These are phyloP conservation scores for Myopa testacea DNA, from an alignment of 2,888 invertebrate genomes.

Conservation along the genomic window DNA sequence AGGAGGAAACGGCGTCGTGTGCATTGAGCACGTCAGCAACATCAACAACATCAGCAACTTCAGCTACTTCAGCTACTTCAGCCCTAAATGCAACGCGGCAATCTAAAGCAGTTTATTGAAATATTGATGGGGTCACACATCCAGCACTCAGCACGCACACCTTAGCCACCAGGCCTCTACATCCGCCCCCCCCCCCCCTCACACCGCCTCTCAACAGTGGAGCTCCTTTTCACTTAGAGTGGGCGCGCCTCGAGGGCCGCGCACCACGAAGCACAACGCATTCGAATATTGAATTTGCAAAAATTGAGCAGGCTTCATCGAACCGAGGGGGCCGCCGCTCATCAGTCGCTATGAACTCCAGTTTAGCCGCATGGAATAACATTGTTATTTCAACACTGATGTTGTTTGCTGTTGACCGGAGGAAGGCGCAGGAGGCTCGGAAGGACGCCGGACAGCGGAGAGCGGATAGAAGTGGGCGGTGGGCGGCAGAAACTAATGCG, in stretches of 20 bases:
- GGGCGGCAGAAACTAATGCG: too few relatives aligned
- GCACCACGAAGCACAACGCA: background rate
- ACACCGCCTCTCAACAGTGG: background rate
- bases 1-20: background rate
- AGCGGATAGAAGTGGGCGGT: too few relatives aligned
- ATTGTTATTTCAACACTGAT: too few relatives aligned
- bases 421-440: too few relatives aligned
- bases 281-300: background rate
- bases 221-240: background rate
- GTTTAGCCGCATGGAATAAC: too few relatives aligned
- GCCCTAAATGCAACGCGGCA: background rate
- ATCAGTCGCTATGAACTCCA: too few relatives aligned
- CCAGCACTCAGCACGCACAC: conserved; percentile 15
- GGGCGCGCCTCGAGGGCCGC: background rate
- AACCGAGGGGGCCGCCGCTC: background rate
- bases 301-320: background rate
- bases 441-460: too few relatives aligned
- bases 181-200: background rate
- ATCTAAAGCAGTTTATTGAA: background rate
- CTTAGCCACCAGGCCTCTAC: conserved; percentile 35
- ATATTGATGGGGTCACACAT: conserved; percentile 10
- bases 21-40: background rate
- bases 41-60: background rate
- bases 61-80: background rate
- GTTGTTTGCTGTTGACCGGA: too few relatives aligned